phyloP scores from a whole-genome alignment of 2,888 invertebrate species.

The Pollenia labialis region DNA sequence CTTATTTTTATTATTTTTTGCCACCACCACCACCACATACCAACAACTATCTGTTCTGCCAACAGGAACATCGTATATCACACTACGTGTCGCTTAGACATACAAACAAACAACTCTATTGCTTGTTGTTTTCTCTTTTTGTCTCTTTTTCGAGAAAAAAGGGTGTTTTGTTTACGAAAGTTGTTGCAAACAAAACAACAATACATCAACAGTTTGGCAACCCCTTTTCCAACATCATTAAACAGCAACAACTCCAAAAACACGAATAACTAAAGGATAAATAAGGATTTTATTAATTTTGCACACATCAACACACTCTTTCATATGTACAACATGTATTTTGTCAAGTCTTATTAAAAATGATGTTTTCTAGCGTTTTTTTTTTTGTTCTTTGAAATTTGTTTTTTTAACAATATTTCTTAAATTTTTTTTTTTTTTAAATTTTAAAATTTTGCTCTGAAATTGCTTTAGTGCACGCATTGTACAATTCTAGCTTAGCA shows the following conservation, averaged over 20 bases:
- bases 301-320: background rate
- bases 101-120: constrained; percentile 25
- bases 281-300: constrained; percentile 23
- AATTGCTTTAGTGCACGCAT: no score
- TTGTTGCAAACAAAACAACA: constrained; percentile 30
- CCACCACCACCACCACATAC: constrained; percentile 20
- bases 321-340: background rate
- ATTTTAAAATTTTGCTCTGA: no score
- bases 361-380: constrained; percentile 1
- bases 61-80: constrained; percentile 42
- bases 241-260: constrained; percentile 15
- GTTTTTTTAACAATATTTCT: background rate
- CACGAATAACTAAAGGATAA: background rate
- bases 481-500: no score
- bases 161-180: constrained; percentile 79
- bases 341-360: background rate
- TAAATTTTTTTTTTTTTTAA: no score
- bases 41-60: background rate
- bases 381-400: background rate
- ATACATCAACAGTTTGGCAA: constrained; percentile 67
- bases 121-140: constrained; percentile 21
- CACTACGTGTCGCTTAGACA: constrained; percentile 34
- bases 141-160: constrained; percentile 18
- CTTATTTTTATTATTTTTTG: constrained; percentile 19
- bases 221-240: constrained; percentile 52